These are phyloP conservation scores for Trissolcus basalis DNA, from an alignment of 1,140 invertebrate genomes.

Conservation along the genomic window DNA sequence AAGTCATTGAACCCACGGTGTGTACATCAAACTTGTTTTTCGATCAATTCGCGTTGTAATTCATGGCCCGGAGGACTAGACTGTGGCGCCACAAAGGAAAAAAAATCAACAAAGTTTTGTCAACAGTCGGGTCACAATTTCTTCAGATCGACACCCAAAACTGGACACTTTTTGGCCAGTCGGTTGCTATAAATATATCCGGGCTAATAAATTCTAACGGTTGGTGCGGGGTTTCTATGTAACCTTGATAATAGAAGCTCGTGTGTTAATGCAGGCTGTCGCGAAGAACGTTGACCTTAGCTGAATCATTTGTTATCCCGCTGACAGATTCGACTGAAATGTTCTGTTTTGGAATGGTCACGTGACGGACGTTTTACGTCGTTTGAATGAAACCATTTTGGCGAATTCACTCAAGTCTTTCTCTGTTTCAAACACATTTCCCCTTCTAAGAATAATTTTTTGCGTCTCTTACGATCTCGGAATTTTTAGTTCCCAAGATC, in stretches of 20 bases:
- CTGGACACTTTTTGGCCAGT: background rate
- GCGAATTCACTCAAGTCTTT: too few species aligned
- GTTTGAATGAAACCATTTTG: too few species aligned
- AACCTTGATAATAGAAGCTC: constrained; percentile 30
- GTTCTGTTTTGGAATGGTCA: background rate
- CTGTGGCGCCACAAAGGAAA: background rate
- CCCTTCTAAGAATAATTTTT: too few species aligned
- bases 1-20: constrained; percentile 5
- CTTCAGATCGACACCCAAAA: background rate
- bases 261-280: constrained; percentile 22
- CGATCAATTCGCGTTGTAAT: too few species aligned
- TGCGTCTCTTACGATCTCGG: too few species aligned
- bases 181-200: constrained; percentile 21
- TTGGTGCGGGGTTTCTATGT: constrained; percentile 12
- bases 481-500: too few species aligned
- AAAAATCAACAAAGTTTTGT: constrained; percentile 1
- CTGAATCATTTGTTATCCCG: constrained; percentile 20
- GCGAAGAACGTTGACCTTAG: constrained; percentile 34
- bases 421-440: too few species aligned
- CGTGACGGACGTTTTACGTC: too few species aligned
- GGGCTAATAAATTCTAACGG: constrained; percentile 29
- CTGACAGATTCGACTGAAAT: constrained; percentile 30
- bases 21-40: background rate
- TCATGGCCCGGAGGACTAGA: too few species aligned
- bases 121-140: too few species aligned